Evolutionary conservation across 2,888 invertebrate genomes (phyloP).

Genomic region (Pollenia labialis): DNA sequence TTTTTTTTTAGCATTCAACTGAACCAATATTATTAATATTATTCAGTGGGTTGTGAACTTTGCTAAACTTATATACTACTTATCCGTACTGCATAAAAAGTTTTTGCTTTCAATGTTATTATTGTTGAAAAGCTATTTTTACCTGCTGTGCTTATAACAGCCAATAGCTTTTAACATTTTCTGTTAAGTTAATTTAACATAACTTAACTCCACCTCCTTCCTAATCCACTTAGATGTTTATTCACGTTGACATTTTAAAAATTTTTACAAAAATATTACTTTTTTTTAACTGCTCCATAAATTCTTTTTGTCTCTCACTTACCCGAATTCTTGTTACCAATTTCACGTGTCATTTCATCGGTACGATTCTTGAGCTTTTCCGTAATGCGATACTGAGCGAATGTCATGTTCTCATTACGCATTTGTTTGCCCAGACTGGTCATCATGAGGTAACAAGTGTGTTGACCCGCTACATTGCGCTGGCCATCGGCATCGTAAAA

Average conservation of each 20-base stretch:
- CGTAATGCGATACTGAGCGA: constrained; percentile 81
- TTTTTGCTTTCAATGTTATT: background rate
- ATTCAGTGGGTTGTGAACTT: background rate
- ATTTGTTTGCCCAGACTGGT: constrained; percentile 88
- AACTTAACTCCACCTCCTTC: constrained; percentile 26
- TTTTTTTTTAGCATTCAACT: no score
- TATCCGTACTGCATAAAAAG: background rate
- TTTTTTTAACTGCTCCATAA: background rate
- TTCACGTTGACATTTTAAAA: background rate
- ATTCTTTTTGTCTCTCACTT: constrained; percentile 83
- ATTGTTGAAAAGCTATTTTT: constrained; percentile 29
- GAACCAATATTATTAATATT: no score
- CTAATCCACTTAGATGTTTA: background rate
- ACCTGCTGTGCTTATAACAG: background rate
- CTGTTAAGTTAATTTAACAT: background rate
- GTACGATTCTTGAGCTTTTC: constrained; percentile 85
- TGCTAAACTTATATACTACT: background rate
- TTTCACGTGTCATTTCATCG: constrained; percentile 87
- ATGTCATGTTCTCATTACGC: constrained; percentile 83
- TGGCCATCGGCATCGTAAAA: constrained; percentile 91
- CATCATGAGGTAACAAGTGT: constrained; percentile 91
- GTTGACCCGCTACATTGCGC: constrained; percentile 87
- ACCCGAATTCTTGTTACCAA: constrained; percentile 90
- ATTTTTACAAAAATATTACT: background rate
- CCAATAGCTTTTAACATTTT: background rate